Conservation (phyloP, 2,113 vertebrate genomes). For the Siniperca knerii region DNA sequence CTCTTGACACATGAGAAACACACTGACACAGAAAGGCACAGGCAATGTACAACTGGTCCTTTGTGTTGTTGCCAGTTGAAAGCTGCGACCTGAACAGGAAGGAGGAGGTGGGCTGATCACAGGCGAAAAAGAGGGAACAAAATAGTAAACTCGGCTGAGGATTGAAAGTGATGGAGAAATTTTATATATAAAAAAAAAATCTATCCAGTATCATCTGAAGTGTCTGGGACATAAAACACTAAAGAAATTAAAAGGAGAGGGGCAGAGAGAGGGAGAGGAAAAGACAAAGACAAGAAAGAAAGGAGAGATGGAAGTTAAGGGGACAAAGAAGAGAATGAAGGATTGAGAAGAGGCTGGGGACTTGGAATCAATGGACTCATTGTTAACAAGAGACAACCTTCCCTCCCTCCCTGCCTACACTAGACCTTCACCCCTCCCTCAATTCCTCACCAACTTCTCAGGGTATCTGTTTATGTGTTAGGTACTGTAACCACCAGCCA, state of each 20-base stretch:
- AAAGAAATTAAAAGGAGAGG: not conserved
- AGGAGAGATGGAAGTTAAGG: constrained; percentile 28
- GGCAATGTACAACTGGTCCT: constrained; percentile 33
- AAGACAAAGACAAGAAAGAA: constrained; percentile 28
- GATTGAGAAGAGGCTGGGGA: constrained; percentile 30
- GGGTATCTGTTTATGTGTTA: constrained; percentile 41
- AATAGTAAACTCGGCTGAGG: not conserved
- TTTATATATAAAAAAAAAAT: not conserved
- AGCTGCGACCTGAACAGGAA: constrained; percentile 53
- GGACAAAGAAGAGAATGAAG: constrained; percentile 8
- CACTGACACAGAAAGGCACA: constrained; percentile 12
- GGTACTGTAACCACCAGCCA: constrained; percentile 34
- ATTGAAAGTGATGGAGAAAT: not conserved
- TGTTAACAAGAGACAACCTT: constrained; percentile 60
- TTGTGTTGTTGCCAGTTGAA: constrained; percentile 38
- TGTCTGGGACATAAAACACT: not conserved
- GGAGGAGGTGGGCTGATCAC: constrained; percentile 10
- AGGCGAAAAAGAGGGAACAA: not conserved
- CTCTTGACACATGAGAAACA: constrained; percentile 9
- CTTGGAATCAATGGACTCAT: constrained; percentile 63
- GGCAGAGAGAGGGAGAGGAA: not conserved
- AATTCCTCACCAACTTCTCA: constrained; percentile 25
- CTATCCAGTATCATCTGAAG: not conserved
- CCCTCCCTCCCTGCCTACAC: constrained; percentile 40
- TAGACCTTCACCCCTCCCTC: constrained; percentile 39